These are phyloP conservation scores for Leptinotarsa juncta DNA, from an alignment of 2,888 invertebrate genomes.

Conservation along the genomic window DNA sequence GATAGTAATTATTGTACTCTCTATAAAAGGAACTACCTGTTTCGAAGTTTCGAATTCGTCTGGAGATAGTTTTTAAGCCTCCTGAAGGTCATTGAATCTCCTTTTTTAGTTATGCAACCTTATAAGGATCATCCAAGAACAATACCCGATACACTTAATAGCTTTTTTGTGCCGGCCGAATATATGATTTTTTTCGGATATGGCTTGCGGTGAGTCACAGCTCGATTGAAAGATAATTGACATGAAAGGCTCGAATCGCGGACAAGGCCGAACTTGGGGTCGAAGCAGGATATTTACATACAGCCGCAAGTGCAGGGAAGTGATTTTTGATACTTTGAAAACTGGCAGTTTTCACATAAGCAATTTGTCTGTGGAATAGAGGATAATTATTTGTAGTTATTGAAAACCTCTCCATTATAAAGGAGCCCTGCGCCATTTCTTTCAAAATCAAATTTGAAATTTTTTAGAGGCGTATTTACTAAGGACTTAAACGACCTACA, in stretches of 20 bases:
- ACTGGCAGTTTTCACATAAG: too few relatives aligned
- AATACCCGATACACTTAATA: slow-evolving; percentile 14
- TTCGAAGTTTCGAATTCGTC: slow-evolving; percentile 32
- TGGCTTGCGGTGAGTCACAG: slow-evolving; percentile 1
- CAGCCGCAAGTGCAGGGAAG: neutral
- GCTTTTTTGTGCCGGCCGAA: slow-evolving; percentile 12
- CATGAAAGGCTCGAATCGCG: neutral
- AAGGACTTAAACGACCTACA: too few relatives aligned
- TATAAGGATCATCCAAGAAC: slow-evolving; percentile 29
- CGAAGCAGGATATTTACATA: neutral
- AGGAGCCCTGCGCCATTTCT: too few relatives aligned
- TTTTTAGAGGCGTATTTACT: too few relatives aligned
- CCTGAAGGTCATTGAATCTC: slow-evolving; percentile 30
- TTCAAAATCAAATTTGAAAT: too few relatives aligned
- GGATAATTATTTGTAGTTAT: too few relatives aligned
- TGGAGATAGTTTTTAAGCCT: slow-evolving; percentile 27
- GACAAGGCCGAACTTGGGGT: neutral
- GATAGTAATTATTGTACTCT: slow-evolving; percentile 17
- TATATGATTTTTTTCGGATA: neutral
- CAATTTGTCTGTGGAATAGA: too few relatives aligned
- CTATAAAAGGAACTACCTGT: slow-evolving; percentile 35
- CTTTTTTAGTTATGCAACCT: slow-evolving; percentile 30
- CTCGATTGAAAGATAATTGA: slow-evolving; percentile 9
- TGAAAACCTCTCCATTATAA: too few relatives aligned
- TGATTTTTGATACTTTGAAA: too few relatives aligned